Conservation (phyloP, 2,797 vertebrate species). For the Notolepis coatsorum region DNA sequence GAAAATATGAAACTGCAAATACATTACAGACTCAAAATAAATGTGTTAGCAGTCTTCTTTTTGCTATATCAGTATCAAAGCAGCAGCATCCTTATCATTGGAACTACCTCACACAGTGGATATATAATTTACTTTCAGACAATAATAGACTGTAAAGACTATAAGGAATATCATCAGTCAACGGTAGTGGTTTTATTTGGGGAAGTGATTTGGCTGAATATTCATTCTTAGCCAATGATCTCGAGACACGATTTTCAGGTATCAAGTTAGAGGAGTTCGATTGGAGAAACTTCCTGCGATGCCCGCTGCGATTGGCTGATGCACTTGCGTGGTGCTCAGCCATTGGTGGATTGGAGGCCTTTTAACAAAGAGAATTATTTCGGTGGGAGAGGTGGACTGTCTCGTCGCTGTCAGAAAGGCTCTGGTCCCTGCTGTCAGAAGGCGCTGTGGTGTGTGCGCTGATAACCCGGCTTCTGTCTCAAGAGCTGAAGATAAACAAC, state of each 20-base stretch:
- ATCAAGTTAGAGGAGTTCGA: slow-evolving; percentile 82
- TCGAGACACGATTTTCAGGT: slow-evolving; percentile 91
- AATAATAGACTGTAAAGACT: too few species aligned
- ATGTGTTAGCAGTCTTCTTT: too few species aligned
- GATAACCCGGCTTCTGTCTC: slow-evolving; percentile 51
- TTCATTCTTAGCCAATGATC: slow-evolving; percentile 83
- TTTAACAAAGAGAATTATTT: slow-evolving; percentile 62
- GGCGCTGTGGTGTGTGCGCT: slow-evolving; percentile 27
- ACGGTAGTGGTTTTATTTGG: slow-evolving; percentile 39
- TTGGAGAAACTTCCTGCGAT: slow-evolving; percentile 69
- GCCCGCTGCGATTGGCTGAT: slow-evolving; percentile 76
- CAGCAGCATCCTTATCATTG: too few species aligned
- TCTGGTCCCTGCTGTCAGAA: too few species aligned
- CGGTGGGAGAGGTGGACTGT: slow-evolving; percentile 43
- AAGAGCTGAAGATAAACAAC: slow-evolving; percentile 27
- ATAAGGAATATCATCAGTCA: too few species aligned
- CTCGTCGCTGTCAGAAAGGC: slow-evolving; percentile 43
- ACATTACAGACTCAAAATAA: too few species aligned
- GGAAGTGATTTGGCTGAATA: slow-evolving; percentile 57
- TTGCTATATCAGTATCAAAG: too few species aligned
- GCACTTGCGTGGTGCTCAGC: slow-evolving; percentile 90
- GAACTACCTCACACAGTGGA: too few species aligned
- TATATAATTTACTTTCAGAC: too few species aligned
- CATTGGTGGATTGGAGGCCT: slow-evolving; percentile 78
- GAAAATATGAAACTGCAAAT: too few species aligned